Percentiles rank a stretch among this genome's conserved stretches.
phyloP scores from a whole-genome alignment of 2,797 vertebrate species.

The Mus minutoides region DNA sequence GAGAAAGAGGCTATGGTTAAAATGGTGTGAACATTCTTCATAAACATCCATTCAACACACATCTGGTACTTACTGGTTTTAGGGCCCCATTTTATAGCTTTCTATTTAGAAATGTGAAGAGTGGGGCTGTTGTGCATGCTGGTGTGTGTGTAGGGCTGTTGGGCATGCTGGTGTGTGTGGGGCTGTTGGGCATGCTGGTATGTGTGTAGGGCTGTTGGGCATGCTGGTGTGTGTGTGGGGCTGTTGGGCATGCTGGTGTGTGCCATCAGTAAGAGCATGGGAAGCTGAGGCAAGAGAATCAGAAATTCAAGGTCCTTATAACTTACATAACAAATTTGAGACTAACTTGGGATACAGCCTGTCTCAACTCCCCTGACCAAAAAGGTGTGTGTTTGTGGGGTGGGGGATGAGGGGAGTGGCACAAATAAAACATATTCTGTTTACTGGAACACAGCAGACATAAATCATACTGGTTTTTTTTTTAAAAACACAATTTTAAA shows the following conservation, averaged over 20 bases:
- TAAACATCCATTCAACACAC: not conserved
- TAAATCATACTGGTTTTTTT: not conserved
- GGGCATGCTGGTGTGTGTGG: not conserved
- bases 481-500: constrained; percentile 31
- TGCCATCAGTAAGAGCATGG: not conserved
- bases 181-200: not conserved
- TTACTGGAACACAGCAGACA: not conserved
- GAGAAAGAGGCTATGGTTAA: constrained; percentile 37
- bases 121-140: not conserved
- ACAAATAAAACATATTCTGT: not conserved
- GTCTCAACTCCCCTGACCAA: no score
- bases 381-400: not conserved
- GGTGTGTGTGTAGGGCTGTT: no score
- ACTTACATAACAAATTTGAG: not conserved
- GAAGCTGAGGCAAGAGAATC: not conserved
- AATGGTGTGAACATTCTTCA: constrained; percentile 46
- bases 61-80: constrained; percentile 17
- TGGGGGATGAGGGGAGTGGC: no score
- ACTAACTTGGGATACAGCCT: not conserved
- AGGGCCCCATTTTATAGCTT: not conserved
- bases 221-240: not conserved
- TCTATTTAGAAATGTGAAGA: constrained; percentile 8
- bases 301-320: not conserved
- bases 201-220: no score
- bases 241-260: not conserved